phyloP scores from a whole-genome alignment of 2,113 vertebrate species.

The Dermatemys mawii region DNA sequence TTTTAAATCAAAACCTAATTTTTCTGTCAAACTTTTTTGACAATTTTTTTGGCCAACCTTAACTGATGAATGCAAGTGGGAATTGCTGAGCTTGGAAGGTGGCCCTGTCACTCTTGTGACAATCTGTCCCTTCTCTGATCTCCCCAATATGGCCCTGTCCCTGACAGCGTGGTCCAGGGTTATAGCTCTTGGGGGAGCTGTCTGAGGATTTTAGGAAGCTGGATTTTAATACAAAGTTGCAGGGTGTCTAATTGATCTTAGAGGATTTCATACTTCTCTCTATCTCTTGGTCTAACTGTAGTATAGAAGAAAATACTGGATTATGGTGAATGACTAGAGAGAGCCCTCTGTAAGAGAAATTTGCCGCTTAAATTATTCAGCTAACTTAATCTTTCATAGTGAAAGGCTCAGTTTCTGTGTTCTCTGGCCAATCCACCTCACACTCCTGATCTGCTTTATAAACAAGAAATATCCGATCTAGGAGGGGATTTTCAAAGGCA shows the following conservation, averaged over 20 bases:
- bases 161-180: not conserved
- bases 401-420: not conserved
- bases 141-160: not conserved
- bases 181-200: not conserved
- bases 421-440: not conserved
- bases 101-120: not conserved
- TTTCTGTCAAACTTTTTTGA: not conserved
- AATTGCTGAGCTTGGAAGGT: not conserved
- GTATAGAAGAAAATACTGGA: not conserved
- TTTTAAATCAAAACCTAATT: not conserved
- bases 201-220: not conserved
- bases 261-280: not conserved
- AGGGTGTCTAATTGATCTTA: too few species aligned
- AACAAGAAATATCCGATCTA: not conserved
- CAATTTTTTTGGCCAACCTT: not conserved
- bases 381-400: not conserved
- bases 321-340: not conserved
- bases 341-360: not conserved
- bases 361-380: not conserved
- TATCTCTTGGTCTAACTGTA: not conserved
- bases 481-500: not conserved
- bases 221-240: not conserved
- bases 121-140: not conserved
- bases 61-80: not conserved
- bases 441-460: not conserved